Evolutionary conservation across 2,888 invertebrate genomes (phyloP).

Genomic region (Pachycephus smyrnensis): DNA sequence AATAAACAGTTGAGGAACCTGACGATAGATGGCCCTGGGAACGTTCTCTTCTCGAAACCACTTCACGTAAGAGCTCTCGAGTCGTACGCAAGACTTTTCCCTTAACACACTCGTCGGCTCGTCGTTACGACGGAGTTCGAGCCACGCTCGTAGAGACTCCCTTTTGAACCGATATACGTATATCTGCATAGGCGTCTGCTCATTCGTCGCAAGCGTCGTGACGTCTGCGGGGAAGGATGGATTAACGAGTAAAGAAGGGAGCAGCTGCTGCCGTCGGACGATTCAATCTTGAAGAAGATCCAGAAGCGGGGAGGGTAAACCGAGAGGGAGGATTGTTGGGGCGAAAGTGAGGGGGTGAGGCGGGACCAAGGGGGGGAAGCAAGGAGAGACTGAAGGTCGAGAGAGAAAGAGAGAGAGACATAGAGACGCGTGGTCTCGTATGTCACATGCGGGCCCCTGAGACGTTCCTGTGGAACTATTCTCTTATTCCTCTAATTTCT

Average conservation of each 20-base stretch:
- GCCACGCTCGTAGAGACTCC: neutral
- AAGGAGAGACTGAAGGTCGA: neutral
- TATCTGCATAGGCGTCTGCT: neutral
- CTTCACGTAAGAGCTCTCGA: neutral
- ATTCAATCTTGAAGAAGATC: conserved; percentile 9
- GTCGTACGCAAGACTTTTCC: neutral
- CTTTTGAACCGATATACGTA: neutral
- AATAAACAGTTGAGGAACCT: neutral
- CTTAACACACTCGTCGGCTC: too few relatives aligned
- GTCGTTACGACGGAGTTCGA: neutral
- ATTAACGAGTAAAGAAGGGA: neutral
- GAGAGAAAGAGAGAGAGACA: neutral
- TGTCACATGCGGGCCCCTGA: neutral
- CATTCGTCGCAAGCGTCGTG: neutral
- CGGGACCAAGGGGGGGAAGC: conserved; percentile 14
- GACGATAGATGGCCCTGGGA: neutral
- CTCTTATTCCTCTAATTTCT: neutral
- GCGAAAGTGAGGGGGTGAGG: conserved; percentile 17
- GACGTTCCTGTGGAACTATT: neutral
- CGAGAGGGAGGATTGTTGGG: conserved; percentile 20
- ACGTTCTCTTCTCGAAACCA: neutral
- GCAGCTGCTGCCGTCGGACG: neutral
- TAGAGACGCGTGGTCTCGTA: neutral
- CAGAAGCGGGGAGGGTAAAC: conserved; percentile 8
- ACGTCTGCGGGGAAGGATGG: neutral